Conservation (phyloP, 1,140 invertebrate species). For the Asbolus verrucosus region DNA sequence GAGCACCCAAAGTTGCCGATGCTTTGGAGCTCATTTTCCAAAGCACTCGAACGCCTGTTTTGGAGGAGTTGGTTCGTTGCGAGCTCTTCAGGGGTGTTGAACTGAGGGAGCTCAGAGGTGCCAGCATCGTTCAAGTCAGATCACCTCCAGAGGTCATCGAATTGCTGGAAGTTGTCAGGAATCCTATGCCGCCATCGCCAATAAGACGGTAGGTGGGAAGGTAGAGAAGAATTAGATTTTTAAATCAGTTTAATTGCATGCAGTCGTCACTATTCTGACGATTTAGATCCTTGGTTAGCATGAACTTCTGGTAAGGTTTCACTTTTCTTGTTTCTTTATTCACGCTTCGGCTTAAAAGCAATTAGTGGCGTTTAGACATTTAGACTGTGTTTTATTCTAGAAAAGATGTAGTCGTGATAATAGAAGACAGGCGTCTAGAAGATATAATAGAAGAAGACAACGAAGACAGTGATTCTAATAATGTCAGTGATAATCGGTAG, state of each 20-base stretch:
- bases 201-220: conserved; percentile 57
- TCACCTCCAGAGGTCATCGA: conserved; percentile 56
- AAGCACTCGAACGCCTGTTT: conserved; percentile 73
- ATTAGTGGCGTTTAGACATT: conserved; percentile 41
- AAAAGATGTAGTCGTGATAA: conserved; percentile 61
- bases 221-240: not conserved
- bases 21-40: conserved; percentile 87
- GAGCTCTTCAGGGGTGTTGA: conserved; percentile 90
- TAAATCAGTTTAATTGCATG: conserved; percentile 35
- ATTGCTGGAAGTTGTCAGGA: conserved; percentile 56
- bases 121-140: conserved; percentile 53
- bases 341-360: not conserved
- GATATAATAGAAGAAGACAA: conserved; percentile 63
- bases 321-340: not conserved
- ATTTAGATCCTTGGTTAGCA: conserved; percentile 60
- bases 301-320: conserved; percentile 52
- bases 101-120: conserved; percentile 78
- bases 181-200: conserved; percentile 55
- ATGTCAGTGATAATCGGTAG: conserved; percentile 53
- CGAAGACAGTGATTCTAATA: conserved; percentile 59
- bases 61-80: conserved; percentile 83
- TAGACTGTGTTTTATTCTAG: conserved; percentile 60
- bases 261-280: conserved; percentile 57
- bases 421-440: conserved; percentile 60
- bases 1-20: conserved; percentile 83